Base-by-base conservation (phyloP, 2,113 vertebrate species). In the Mungos mungo region DNA sequence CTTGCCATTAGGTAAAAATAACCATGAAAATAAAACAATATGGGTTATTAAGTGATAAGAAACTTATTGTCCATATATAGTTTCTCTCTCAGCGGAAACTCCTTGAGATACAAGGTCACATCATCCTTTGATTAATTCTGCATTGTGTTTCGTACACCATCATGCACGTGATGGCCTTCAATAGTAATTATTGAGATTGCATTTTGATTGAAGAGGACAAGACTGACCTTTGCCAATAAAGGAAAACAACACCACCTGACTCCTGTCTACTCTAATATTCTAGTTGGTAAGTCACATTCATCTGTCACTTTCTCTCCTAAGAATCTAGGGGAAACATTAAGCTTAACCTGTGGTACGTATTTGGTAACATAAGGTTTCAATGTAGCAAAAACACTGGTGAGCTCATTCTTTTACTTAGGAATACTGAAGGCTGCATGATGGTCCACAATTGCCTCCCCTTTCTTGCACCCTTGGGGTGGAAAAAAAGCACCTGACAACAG, bases 191-290 rank as follows among this genome's bases (percentile, higher is more conserved):
- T 45, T 88, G 84, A 81, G 83, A 90, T 60, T 95, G 89, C 35
- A 96, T 66, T 95, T 91, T 92, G 80, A 97, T 97, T 87, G 84
- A 95, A 66, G 71, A 88, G 35, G 81, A 94, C 74, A 94, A 72
- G 71, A 27, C 31, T 94, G 92, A 81, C 92, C 74, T 97, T 96
- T 93, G 31, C 57, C 94, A 77, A 89, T 41, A 66, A 77, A 33
- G 29, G 29, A 72, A 92, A 96, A 81, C 45, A 52, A 83, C 29
- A 83, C 57, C 19, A 6, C 72, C 33, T 35, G 60, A 89, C 83
- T 87, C 86, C 16, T 33, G 25, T 65, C 21, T 66, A 41, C 19
- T 92, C 82, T 83, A 69, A 87, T 84, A 80, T 41, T 87, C 80
- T 47, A 89, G 76, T 7, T 71, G 79, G 33, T 63, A 63, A 96